These are phyloP conservation scores for Tapera naevia DNA, from an alignment of 2,797 vertebrate genomes.

Conservation along the genomic window DNA sequence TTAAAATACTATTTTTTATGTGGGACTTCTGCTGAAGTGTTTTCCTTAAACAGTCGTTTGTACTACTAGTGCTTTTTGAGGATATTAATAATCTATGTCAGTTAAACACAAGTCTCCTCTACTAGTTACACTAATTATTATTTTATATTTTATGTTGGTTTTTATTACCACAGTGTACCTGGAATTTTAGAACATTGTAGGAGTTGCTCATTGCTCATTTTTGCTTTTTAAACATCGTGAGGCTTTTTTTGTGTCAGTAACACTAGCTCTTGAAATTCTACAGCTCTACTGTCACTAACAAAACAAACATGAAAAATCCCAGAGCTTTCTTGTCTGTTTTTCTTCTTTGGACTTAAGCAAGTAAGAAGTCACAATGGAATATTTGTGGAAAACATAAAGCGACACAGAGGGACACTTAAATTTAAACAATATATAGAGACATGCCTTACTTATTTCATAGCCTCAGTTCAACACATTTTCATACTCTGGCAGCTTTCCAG, in stretches of 20 bases:
- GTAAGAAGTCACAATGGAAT: not conserved
- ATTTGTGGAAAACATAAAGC: not conserved
- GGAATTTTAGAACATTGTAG: not conserved
- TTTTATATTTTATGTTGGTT: not conserved
- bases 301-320: not conserved
- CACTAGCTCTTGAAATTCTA: not conserved
- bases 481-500: not conserved
- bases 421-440: not conserved
- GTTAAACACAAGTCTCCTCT: not conserved
- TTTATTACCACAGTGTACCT: not conserved
- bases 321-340: not conserved
- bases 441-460: not conserved
- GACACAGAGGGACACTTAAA: not conserved
- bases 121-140: not conserved
- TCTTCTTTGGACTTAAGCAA: not conserved
- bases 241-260: not conserved
- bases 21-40: not conserved
- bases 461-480: not conserved
- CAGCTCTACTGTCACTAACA: not conserved
- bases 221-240: not conserved
- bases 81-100: not conserved
- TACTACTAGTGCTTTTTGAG: not conserved
- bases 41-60: not conserved
- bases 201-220: not conserved
- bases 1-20: fast-evolving